These are phyloP conservation scores for Polypterus senegalus DNA, from an alignment of 2,113 vertebrate genomes.

Conservation along the genomic window DNA sequence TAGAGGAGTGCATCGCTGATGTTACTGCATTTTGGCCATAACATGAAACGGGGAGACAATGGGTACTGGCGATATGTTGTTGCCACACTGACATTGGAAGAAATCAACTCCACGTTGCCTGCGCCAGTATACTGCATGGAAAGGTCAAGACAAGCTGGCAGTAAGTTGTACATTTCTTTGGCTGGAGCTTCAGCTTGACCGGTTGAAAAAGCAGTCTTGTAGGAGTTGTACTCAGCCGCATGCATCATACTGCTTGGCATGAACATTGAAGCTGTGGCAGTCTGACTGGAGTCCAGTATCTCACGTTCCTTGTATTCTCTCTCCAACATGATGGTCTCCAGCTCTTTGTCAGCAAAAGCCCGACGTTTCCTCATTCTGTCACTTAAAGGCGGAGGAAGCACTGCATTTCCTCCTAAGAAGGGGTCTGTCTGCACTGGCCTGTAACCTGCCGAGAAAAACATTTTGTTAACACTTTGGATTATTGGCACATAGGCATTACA, in stretches of 20 bases:
- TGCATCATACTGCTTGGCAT: conserved; percentile 66
- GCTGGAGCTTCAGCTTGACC: conserved; percentile 45
- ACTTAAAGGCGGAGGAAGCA: conserved; percentile 80
- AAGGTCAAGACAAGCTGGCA: conserved; percentile 76
- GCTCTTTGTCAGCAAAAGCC: conserved; percentile 94
- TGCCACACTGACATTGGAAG: conserved; percentile 89
- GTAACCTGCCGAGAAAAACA: conserved; percentile 60
- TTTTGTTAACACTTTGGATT: background rate
- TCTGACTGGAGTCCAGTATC: conserved; percentile 76
- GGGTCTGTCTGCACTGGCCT: conserved; percentile 77
- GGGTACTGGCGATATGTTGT: conserved; percentile 89
- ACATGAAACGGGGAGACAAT: conserved; percentile 63
- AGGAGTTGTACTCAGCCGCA: conserved; percentile 71
- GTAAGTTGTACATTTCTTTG: conserved; percentile 74
- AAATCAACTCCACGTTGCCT: conserved; percentile 84
- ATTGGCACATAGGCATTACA: too few relatives aligned
- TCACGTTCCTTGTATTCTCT: conserved; percentile 92
- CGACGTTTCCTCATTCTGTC: conserved; percentile 96
- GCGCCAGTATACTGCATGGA: conserved; percentile 73
- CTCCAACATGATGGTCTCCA: conserved; percentile 96
- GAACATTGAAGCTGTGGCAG: conserved; percentile 56
- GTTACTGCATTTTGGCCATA: conserved; percentile 79
- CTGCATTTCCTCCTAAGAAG: conserved; percentile 59
- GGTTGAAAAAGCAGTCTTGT: conserved; percentile 67
- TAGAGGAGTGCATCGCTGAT: conserved; percentile 78